These are phyloP conservation scores for Manacus vitellinus DNA, from an alignment of 2,113 vertebrate genomes.

Conservation along the genomic window DNA sequence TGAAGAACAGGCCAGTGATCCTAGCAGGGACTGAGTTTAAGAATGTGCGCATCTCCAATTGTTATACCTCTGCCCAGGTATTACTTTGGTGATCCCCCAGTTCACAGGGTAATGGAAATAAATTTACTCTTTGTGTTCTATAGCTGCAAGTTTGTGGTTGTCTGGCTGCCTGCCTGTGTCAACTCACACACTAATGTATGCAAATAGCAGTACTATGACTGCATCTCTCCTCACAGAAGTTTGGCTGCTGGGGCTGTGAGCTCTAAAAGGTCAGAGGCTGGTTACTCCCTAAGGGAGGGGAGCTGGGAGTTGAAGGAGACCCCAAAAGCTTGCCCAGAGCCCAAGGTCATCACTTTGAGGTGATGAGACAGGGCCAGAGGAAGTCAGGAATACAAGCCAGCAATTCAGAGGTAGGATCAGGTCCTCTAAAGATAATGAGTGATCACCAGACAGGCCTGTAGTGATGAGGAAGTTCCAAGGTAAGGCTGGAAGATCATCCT, in stretches of 20 bases:
- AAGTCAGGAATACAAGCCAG: background rate
- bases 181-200: background rate
- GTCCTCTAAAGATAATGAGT: background rate
- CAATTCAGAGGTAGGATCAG: background rate
- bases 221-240: background rate
- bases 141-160: background rate
- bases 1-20: background rate
- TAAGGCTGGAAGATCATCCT: background rate
- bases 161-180: background rate
- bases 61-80: background rate
- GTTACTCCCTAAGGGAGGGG: background rate
- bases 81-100: rapidly evolving
- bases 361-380: background rate
- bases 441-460: background rate
- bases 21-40: background rate
- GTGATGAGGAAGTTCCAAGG: background rate
- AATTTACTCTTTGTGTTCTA: background rate
- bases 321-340: background rate
- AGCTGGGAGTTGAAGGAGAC: background rate
- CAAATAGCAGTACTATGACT: background rate
- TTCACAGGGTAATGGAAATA: background rate
- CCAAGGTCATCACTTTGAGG: background rate
- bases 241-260: background rate
- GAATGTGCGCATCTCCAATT: background rate
- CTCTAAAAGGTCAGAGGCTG: background rate